Evolutionary conservation across 2,113 vertebrate species (phyloP).

Genomic region (Calypte anna): DNA sequence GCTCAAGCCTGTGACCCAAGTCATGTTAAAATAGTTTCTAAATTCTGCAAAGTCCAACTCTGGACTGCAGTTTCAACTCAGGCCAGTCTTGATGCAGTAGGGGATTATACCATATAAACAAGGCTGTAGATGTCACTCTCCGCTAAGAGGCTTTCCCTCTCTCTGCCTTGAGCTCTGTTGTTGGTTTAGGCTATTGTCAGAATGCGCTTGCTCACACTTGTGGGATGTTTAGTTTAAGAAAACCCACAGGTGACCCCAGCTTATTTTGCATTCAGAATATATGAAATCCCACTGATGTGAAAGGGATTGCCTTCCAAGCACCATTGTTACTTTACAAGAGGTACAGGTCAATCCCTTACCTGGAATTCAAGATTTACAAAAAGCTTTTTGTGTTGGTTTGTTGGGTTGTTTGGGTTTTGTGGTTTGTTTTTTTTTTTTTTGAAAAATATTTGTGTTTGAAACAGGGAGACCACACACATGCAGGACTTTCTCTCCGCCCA

Average conservation of each 20-base stretch:
- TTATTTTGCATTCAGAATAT: slow-evolving; percentile 40
- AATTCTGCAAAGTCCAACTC: background rate
- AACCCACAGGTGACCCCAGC: slow-evolving; percentile 27
- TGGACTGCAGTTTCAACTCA: background rate
- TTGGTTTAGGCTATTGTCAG: slow-evolving; percentile 53
- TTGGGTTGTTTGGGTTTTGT: background rate
- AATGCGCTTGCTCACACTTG: slow-evolving; percentile 52
- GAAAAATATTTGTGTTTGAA: slow-evolving; percentile 11
- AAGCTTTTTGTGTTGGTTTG: background rate
- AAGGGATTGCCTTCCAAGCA: slow-evolving; percentile 14
- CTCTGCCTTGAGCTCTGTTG: background rate
- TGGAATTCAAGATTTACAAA: slow-evolving; percentile 38
- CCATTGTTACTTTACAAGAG: background rate
- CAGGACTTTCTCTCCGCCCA: background rate
- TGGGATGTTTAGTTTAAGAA: slow-evolving; percentile 53
- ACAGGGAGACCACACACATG: slow-evolving; percentile 37
- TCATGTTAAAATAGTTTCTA: background rate
- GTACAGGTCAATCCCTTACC: slow-evolving; percentile 29
- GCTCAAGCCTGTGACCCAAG: background rate
- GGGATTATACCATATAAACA: slow-evolving; percentile 13
- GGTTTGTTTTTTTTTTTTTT: background rate
- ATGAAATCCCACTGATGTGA: slow-evolving; percentile 25
- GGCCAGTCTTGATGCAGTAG: background rate
- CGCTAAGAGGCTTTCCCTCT: background rate
- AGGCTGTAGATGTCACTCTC: slow-evolving; percentile 46